Conservation (phyloP, 2,113 vertebrate species). For the Xenus cinereus region DNA sequence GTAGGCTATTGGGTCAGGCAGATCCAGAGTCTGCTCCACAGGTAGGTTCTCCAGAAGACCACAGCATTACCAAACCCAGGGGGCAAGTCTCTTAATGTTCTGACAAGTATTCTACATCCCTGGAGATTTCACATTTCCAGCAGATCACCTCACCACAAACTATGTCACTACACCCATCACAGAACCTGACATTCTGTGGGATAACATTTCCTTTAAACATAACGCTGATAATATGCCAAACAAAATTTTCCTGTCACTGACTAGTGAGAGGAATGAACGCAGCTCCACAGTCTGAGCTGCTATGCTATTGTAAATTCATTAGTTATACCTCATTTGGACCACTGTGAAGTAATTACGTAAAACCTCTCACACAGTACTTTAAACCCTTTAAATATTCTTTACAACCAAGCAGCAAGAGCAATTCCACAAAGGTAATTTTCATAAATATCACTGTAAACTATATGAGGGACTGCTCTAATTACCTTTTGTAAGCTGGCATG, state of each 20-base stretch:
- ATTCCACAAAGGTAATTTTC: conserved; percentile 46
- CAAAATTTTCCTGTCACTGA: not conserved
- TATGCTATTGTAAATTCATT: conserved; percentile 27
- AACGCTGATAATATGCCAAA: not conserved
- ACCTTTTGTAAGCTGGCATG: not conserved
- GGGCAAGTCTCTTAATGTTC: not conserved
- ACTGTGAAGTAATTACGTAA: conserved; percentile 27
- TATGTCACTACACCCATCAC: not conserved
- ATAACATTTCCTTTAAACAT: conserved; percentile 22
- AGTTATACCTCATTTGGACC: conserved; percentile 53
- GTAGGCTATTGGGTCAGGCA: not conserved
- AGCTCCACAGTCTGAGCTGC: not conserved
- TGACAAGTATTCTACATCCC: not conserved
- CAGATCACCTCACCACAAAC: not conserved
- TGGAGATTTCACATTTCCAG: not conserved
- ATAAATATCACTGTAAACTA: conserved; percentile 54
- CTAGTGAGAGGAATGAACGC: not conserved
- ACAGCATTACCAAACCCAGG: not conserved
- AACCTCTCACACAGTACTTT: conserved; percentile 13
- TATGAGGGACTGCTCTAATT: conserved; percentile 21
- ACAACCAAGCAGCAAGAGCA: conserved; percentile 34
- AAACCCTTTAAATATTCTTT: conserved; percentile 42
- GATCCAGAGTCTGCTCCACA: not conserved
- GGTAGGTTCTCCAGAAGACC: not conserved
- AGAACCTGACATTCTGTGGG: not conserved